These are phyloP conservation scores for Pongo abelii DNA, from an alignment of 2,113 vertebrate species.

Conservation along the genomic window DNA sequence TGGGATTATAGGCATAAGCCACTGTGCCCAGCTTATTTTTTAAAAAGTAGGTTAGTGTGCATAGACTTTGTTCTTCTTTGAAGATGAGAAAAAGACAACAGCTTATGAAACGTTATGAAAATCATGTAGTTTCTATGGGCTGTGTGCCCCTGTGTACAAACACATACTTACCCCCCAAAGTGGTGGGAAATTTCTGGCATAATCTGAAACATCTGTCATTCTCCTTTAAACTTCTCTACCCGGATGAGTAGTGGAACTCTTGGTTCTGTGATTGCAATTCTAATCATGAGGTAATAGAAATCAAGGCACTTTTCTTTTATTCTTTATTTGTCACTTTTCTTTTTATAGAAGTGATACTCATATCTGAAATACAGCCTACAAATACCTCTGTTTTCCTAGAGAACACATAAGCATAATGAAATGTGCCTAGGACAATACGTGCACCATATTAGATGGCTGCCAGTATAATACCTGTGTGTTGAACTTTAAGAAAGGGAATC, in stretches of 20 bases:
- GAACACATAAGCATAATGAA: neutral
- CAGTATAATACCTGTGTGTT: neutral
- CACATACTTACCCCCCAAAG: neutral
- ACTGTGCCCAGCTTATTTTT: no score
- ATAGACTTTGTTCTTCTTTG: neutral
- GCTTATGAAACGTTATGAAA: neutral
- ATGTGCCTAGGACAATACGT: neutral
- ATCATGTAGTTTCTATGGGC: neutral
- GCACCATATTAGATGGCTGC: neutral
- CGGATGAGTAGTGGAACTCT: neutral
- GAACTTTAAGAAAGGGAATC: neutral
- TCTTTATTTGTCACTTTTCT: neutral
- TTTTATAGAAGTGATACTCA: neutral
- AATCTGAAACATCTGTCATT: neutral
- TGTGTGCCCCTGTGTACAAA: neutral
- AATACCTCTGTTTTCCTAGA: neutral
- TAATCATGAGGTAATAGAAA: neutral
- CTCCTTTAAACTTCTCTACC: neutral
- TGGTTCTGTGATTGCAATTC: neutral
- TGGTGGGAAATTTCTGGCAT: neutral
- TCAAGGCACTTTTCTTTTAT: neutral
- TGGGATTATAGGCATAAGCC: no score
- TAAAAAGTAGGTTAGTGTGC: neutral
- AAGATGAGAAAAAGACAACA: neutral
- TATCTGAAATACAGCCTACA: neutral